These are phyloP conservation scores for Gonioctena quinquepunctata DNA, from an alignment of 1,140 invertebrate species.

Conservation along the genomic window DNA sequence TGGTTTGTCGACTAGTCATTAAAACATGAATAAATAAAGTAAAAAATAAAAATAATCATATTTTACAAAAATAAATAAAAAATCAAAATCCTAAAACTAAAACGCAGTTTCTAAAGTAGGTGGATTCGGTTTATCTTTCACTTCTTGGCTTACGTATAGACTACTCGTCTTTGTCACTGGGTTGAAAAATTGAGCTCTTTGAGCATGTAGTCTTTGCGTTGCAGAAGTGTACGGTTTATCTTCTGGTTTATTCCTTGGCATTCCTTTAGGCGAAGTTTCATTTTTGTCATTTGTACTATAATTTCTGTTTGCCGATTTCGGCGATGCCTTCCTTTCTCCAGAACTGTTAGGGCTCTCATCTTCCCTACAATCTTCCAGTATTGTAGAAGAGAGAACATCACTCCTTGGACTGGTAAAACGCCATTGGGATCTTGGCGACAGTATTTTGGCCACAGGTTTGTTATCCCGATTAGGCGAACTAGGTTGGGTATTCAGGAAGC, in stretches of 20 bases:
- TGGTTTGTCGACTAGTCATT: conserved; percentile 31
- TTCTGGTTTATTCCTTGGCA: conserved; percentile 9
- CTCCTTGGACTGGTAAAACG: conserved; percentile 73
- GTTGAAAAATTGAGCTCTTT: conserved; percentile 61
- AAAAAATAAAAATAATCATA: background rate
- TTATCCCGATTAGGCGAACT: conserved; percentile 59
- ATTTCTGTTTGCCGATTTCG: conserved; percentile 12
- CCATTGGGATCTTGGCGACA: conserved; percentile 74
- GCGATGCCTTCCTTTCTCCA: conserved; percentile 52
- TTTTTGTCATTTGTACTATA: conserved; percentile 17
- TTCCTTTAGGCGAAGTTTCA: conserved; percentile 13
- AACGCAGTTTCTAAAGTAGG: conserved; percentile 65
- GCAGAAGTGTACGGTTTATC: conserved; percentile 53
- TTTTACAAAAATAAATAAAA: conserved; percentile 9
- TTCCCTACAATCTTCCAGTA: conserved; percentile 79
- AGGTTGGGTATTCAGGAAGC: conserved; percentile 60
- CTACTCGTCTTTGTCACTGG: conserved; percentile 40
- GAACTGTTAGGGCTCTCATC: conserved; percentile 65
- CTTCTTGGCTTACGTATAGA: conserved; percentile 30
- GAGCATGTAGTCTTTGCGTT: conserved; percentile 60
- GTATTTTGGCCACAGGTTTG: conserved; percentile 65
- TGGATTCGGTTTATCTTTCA: conserved; percentile 47
- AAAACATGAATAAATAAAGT: background rate
- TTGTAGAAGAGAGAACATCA: conserved; percentile 81
- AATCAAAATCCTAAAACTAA: conserved; percentile 52